These are phyloP conservation scores for Melinopterus prodromus DNA, from an alignment of 2,888 invertebrate genomes.

Conservation along the genomic window DNA sequence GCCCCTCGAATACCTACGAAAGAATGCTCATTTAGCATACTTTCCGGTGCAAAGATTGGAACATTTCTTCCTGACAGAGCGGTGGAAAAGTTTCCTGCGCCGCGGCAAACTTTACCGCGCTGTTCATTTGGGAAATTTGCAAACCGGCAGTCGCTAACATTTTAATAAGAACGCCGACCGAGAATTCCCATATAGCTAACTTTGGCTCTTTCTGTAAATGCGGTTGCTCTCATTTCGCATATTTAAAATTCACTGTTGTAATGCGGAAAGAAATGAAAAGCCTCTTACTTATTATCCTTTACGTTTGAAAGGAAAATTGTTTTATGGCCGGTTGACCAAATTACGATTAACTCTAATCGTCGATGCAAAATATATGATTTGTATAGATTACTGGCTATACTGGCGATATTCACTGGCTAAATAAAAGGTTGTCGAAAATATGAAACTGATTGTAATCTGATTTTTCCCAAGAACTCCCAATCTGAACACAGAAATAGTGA, in stretches of 20 bases:
- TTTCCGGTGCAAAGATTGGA: background rate
- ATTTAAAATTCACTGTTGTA: background rate
- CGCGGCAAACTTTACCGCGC: background rate
- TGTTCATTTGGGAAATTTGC: background rate
- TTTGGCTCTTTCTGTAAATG: background rate
- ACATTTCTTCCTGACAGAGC: background rate
- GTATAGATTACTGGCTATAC: too few species aligned
- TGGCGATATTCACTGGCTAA: too few species aligned
- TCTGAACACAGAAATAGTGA: too few species aligned
- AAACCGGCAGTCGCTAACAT: background rate
- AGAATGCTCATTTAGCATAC: background rate
- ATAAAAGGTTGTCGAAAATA: too few species aligned
- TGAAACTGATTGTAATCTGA: too few species aligned
- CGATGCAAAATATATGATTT: too few species aligned
- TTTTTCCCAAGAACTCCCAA: too few species aligned
- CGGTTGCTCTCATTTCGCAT: background rate
- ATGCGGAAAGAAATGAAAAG: background rate
- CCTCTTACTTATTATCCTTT: background rate
- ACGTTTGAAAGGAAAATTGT: background rate
- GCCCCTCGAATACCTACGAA: background rate
- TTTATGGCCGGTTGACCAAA: too few species aligned
- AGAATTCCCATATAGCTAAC: background rate
- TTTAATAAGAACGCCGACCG: background rate
- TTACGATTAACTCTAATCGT: too few species aligned
- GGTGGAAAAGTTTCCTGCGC: background rate